Evolutionary conservation across 2,113 vertebrate genomes (phyloP).

Genomic region (Perca fluviatilis): DNA sequence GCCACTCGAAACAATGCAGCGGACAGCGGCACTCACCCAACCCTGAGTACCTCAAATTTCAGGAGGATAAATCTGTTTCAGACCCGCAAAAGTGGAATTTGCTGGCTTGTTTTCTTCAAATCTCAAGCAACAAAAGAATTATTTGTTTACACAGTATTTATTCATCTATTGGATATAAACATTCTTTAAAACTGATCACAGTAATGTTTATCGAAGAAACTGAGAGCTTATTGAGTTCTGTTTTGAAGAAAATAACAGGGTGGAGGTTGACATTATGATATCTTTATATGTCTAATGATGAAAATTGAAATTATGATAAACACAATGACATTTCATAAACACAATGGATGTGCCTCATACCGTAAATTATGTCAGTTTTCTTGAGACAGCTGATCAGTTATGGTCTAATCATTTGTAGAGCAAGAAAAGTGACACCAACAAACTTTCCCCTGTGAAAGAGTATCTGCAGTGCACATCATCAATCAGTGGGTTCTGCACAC

Average conservation of each 20-base stretch:
- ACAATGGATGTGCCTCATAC: too few species aligned
- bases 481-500: neutral
- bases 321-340: neutral
- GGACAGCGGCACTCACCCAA: conserved; percentile 50
- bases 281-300: neutral
- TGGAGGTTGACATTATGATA: too few species aligned
- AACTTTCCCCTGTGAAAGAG: neutral
- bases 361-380: neutral
- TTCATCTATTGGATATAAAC: neutral
- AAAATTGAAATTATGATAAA: neutral
- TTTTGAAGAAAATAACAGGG: neutral
- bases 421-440: neutral
- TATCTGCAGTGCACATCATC: neutral
- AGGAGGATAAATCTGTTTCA: conserved; percentile 31
- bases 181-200: neutral
- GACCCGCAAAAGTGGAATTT: conserved; percentile 10
- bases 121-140: neutral
- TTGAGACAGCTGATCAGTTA: neutral
- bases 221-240: neutral
- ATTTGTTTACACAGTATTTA: too few species aligned
- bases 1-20: conserved; percentile 58
- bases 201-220: neutral
- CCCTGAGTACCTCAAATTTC: conserved; percentile 24
- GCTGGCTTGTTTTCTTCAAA: neutral
- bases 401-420: neutral